These are phyloP conservation scores for Eidolon dupreanum DNA, from an alignment of 2,797 vertebrate species.

Conservation along the genomic window DNA sequence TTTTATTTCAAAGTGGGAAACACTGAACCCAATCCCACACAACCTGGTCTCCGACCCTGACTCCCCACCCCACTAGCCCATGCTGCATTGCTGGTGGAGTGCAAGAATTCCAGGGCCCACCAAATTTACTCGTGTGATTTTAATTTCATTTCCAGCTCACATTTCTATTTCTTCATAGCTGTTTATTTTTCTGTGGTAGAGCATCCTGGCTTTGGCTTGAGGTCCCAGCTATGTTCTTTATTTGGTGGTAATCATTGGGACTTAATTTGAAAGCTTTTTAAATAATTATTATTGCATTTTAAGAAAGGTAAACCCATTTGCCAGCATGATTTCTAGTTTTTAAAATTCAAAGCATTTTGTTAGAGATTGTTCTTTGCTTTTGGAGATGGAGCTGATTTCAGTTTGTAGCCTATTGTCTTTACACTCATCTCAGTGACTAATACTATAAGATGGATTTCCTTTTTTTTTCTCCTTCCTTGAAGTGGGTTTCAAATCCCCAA, in stretches of 20 bases:
- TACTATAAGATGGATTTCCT: constrained; percentile 72
- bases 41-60: not conserved
- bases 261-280: constrained; percentile 27
- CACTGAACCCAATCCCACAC: not conserved
- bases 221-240: constrained; percentile 27
- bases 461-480: constrained; percentile 69
- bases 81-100: not conserved
- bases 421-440: constrained; percentile 73
- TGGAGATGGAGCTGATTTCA: constrained; percentile 42
- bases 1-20: constrained; percentile 44
- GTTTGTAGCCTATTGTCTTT: constrained; percentile 60
- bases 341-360: constrained; percentile 59
- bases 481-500: constrained; percentile 81
- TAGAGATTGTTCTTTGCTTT: constrained; percentile 14
- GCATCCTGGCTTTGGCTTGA: constrained; percentile 10
- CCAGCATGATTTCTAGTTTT: constrained; percentile 54
- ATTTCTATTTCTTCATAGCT: constrained; percentile 58
- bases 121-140: not conserved
- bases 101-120: not conserved
- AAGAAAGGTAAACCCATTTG: constrained; percentile 60
- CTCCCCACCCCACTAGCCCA: not conserved
- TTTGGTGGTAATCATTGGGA: constrained; percentile 53
- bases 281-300: constrained; percentile 39
- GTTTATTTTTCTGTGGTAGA: constrained; percentile 36
- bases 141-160: constrained; percentile 30